Base-by-base conservation (phyloP, 2,888 invertebrate species). In the Furcula furcula region DNA sequence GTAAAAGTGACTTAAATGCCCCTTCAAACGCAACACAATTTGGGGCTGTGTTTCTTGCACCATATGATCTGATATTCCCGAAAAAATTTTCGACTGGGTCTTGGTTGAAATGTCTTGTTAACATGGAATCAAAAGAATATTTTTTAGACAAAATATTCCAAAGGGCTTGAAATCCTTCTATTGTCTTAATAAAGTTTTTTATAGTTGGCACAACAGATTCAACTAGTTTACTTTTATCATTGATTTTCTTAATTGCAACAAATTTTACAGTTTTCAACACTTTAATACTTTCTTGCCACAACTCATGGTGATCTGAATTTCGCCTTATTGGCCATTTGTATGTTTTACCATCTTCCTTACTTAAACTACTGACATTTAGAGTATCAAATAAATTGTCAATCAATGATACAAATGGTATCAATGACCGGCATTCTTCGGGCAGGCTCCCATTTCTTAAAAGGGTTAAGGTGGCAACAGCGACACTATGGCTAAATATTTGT, bases 401-500 rank as follows among this genome's bases (percentile, higher is more conserved):
- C 12, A 46, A 25, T 14, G 36, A 7, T 1, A 19, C 18, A 12
- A 40, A 7, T 4, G 12, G 25, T 7, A 36, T 15, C 2, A 40
- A 6, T 7, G 18, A 2, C 3, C 9, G 14, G 9, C 27, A 34
- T 9, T 37, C 31, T 7, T 31, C 5, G 2, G 35, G 19, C 5
- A 31, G 4, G 15, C 11, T 12, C 34, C 35, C n/a, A 29, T 34
- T 2, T 15, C 31, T 1, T 25, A 19, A 7, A 39, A 25, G 21
- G 28, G 31, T 28, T 28, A 23, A 7, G 55, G 18, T 0, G 30
- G 30, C 52, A 1, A 56, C 52, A 7, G 58, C 56, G 1, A 57
- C 44, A 21, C 54, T 46, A 15, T 57, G 57, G 13, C 58, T 63
- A 22, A 63, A 55, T 2, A 63, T 4, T 37, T 60, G 58, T 4